These are phyloP conservation scores for Gobio gobio DNA, from an alignment of 2,113 vertebrate species.

Conservation along the genomic window DNA sequence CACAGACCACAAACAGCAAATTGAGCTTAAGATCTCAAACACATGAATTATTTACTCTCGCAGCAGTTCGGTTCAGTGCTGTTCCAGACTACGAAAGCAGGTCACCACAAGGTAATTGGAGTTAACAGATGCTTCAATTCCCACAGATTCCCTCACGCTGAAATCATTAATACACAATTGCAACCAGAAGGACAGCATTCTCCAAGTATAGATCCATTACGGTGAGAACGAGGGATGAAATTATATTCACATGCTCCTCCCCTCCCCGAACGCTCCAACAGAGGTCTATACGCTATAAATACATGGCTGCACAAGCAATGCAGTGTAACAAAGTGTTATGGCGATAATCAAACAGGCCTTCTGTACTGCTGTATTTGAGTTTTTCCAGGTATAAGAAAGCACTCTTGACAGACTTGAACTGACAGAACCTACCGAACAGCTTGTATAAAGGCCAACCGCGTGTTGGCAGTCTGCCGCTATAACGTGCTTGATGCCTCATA, in stretches of 20 bases:
- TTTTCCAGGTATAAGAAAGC: conserved; percentile 12
- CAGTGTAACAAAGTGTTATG: conserved; percentile 32
- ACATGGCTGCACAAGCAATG: conserved; percentile 43
- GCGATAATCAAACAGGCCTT: conserved; percentile 20
- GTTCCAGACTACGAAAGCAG: conserved; percentile 56
- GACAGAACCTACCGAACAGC: conserved; percentile 40
- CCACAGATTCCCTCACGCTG: conserved; percentile 57
- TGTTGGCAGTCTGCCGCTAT: conserved; percentile 27
- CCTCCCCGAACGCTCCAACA: neutral
- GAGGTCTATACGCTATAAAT: conserved; percentile 20
- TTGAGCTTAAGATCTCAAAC: neutral
- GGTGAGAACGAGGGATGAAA: conserved; percentile 8
- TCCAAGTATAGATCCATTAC: conserved; percentile 34
- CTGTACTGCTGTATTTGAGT: neutral
- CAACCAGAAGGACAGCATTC: conserved; percentile 30
- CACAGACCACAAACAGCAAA: conserved; percentile 8
- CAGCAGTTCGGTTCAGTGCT: conserved; percentile 21
- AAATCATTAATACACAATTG: conserved; percentile 43
- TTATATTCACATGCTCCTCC: conserved; percentile 29
- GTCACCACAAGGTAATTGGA: conserved; percentile 69
- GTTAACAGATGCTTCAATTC: conserved; percentile 68
- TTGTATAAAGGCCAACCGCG: conserved; percentile 31
- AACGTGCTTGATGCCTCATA: neutral
- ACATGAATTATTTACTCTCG: conserved; percentile 23
- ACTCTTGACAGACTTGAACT: conserved; percentile 26